These are phyloP conservation scores for Sylvia borin DNA, from an alignment of 2,797 vertebrate genomes.

Conservation along the genomic window DNA sequence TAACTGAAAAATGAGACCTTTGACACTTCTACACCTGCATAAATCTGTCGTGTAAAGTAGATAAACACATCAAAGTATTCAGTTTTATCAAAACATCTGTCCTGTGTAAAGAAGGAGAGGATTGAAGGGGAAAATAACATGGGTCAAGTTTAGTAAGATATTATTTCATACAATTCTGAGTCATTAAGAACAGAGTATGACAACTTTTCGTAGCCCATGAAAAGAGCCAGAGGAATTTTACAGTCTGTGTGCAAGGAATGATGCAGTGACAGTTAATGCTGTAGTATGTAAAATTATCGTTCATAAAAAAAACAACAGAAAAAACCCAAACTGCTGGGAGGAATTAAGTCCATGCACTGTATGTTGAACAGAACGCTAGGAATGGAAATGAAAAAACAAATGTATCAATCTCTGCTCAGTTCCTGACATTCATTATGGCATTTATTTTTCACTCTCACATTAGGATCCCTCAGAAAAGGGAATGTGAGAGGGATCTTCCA, in stretches of 20 bases:
- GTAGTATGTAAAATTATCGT: neutral
- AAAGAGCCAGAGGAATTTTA: neutral
- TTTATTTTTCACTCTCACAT: neutral
- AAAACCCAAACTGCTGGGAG: neutral
- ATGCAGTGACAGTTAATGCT: neutral
- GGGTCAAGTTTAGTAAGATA: neutral
- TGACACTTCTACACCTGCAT: neutral
- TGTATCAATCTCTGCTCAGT: neutral
- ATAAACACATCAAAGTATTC: neutral
- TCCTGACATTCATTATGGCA: accelerated
- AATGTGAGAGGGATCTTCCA: neutral
- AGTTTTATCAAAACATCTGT: neutral
- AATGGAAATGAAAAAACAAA: neutral
- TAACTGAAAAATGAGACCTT: neutral
- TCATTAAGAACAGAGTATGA: neutral
- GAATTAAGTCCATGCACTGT: neutral
- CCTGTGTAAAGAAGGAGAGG: neutral
- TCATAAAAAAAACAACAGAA: neutral
- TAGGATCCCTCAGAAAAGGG: neutral
- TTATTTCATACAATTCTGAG: neutral
- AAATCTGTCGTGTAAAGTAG: neutral
- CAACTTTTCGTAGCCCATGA: neutral
- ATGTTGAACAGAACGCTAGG: neutral
- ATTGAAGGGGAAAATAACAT: neutral
- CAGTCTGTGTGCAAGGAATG: neutral